Base-by-base conservation (phyloP, 2,113 vertebrate genomes). In the Myrmophylax atrothorax region DNA sequence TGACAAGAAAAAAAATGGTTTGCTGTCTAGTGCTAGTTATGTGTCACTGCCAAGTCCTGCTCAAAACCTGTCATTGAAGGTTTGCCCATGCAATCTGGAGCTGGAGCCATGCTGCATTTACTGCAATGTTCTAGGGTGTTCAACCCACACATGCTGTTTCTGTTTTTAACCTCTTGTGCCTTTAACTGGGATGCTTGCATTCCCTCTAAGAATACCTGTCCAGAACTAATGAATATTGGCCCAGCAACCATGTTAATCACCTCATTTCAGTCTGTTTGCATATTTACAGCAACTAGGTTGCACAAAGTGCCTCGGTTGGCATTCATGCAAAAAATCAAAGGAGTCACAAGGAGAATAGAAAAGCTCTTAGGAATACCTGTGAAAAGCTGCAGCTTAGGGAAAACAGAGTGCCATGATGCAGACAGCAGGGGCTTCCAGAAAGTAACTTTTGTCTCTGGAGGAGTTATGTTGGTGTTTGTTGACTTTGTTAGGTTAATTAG, bases 351-450 rank as follows among this genome's bases (percentile, higher is more conserved):
- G 12, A 62, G 46, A 92, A 69, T 2, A 14, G 37, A 24, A 58
- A 92, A 80, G 10, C 29, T 14, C 56, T 62, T 0, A 0, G 37
- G 40, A 82, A 60, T 35, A 67, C 28, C 29, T 58, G 31, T 35
- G 44, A 84, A 42, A 12, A 4, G 2, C 24, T 60, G 70, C 37
- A 46, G 22, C 1, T 1, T 29, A 56, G 29, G 56, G 56, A 75
- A 14, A 22, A 66, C 37, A 42, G 16, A 0, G 0, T 1, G 1
- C n/a, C 1, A 1, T 56, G 35, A 70, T 18, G 20, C 2, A 1
- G 46, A 29, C 1, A 2, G 18, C 14, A 46, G n/a, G 4, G 8
- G 3, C 29, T 67, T 33, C 52, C 33, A 14, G 68, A 55, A 70
- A 74, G 37, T 2, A 33, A 4, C 5, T 56, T 89, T 81, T 44